Evolutionary conservation across 2,113 vertebrate species (phyloP).

Genomic region (Brachypodius melanocephalos): DNA sequence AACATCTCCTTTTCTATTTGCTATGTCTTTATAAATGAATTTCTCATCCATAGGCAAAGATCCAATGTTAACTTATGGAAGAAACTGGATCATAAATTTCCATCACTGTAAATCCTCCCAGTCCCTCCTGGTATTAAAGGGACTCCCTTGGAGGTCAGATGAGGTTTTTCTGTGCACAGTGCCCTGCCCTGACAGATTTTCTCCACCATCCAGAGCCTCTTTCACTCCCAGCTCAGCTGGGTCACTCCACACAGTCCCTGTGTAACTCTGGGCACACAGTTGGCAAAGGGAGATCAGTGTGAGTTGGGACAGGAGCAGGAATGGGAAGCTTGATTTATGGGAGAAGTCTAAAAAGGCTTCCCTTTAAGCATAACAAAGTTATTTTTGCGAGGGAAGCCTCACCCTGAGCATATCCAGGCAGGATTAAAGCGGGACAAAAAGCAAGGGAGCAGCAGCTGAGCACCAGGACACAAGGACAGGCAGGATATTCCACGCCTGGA

Average conservation of each 20-base stretch:
- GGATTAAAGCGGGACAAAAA: not conserved
- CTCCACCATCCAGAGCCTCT: not conserved
- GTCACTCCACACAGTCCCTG: not conserved
- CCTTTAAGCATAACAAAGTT: not conserved
- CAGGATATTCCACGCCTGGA: not conserved
- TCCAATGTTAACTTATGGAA: not conserved
- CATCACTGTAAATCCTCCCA: not conserved
- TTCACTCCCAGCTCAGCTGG: not conserved
- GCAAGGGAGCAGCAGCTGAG: accelerated
- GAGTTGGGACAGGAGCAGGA: not conserved
- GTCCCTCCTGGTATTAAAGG: not conserved
- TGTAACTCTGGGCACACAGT: not conserved
- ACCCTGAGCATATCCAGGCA: too few species aligned
- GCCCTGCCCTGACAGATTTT: not conserved
- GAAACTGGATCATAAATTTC: not conserved
- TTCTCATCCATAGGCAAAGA: not conserved
- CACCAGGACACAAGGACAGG: not conserved
- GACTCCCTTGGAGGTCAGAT: not conserved
- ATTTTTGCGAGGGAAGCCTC: not conserved
- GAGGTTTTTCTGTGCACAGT: not conserved
- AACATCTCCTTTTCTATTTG: not conserved
- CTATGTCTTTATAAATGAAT: not conserved
- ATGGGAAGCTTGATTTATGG: not conserved
- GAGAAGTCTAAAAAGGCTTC: not conserved
- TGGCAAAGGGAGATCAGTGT: not conserved